Evolutionary conservation across 2,797 vertebrate genomes (phyloP).

Genomic region (Pterois miles): DNA sequence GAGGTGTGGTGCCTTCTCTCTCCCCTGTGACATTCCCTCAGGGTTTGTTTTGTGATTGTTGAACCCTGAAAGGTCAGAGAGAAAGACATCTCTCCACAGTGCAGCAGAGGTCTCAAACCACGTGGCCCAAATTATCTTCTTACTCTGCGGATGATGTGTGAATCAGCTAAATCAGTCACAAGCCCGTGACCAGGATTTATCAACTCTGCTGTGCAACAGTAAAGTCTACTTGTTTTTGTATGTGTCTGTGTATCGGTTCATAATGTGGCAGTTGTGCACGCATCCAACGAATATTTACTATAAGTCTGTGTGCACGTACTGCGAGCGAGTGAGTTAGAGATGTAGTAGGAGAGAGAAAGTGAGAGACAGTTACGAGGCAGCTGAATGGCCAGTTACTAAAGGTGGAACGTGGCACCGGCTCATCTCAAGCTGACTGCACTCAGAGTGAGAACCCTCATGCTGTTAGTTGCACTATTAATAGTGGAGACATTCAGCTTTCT

Average conservation of each 20-base stretch:
- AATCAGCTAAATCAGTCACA: not conserved
- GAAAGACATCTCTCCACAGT: slow-evolving; percentile 20
- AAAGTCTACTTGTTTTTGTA: not conserved
- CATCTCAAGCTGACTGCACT: slow-evolving; percentile 59
- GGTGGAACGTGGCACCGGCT: slow-evolving; percentile 45
- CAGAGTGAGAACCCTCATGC: slow-evolving; percentile 57
- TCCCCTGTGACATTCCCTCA: slow-evolving; percentile 26
- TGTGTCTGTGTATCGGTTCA: not conserved
- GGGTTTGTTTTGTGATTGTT: slow-evolving; percentile 38
- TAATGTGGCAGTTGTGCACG: not conserved
- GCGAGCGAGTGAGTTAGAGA: not conserved
- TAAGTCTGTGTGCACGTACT: not conserved
- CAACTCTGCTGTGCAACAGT: not conserved
- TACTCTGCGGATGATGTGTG: not conserved
- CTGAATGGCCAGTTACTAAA: slow-evolving; percentile 29
- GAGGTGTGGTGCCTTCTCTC: slow-evolving; percentile 21
- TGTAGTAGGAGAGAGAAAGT: not conserved
- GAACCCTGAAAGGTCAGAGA: slow-evolving; percentile 50
- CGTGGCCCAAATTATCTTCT: not conserved
- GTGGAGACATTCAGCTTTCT: slow-evolving; percentile 55
- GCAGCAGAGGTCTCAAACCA: slow-evolving; percentile 11
- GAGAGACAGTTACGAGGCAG: not conserved
- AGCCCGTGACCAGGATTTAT: not conserved
- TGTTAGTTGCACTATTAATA: slow-evolving; percentile 72
- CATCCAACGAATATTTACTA: not conserved